A percentile compares a stretch with the other conserved stretches of the same genome.
Evolutionary conservation across 2,797 vertebrate species (phyloP).

Genomic region (Typhlichthys subterraneus): DNA sequence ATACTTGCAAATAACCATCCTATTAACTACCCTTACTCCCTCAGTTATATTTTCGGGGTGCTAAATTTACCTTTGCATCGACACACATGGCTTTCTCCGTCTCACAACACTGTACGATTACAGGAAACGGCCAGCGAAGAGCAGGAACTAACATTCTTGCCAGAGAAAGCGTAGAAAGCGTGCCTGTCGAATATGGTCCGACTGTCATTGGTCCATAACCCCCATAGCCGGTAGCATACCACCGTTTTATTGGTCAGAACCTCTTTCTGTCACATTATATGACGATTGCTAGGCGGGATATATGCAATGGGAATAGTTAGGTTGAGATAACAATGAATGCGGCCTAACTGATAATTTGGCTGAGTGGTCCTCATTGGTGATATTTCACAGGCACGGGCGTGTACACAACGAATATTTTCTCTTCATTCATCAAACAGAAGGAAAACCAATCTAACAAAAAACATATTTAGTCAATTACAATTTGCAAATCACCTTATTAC

Average conservation of each 20-base stretch:
- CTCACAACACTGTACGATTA: slow-evolving; percentile 87
- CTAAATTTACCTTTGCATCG: slow-evolving; percentile 85
- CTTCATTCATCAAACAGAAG: not conserved
- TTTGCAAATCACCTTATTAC: not conserved
- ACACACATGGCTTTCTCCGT: slow-evolving; percentile 89
- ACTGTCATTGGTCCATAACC: slow-evolving; percentile 59
- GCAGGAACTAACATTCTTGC: slow-evolving; percentile 85
- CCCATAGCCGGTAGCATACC: slow-evolving; percentile 49
- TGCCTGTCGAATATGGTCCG: slow-evolving; percentile 39
- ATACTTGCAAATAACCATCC: slow-evolving; percentile 64
- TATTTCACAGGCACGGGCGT: slow-evolving; percentile 35
- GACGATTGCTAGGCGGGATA: slow-evolving; percentile 67
- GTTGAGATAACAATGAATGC: slow-evolving; percentile 79
- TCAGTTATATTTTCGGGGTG: slow-evolving; percentile 73
- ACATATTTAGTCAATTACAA: not conserved
- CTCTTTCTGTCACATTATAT: slow-evolving; percentile 37
- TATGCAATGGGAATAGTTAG: slow-evolving; percentile 61
- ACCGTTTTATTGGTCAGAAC: slow-evolving; percentile 49
- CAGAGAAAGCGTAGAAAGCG: slow-evolving; percentile 65
- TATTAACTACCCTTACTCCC: slow-evolving; percentile 60
- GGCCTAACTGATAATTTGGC: slow-evolving; percentile 76
- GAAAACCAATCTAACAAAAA: too few relatives aligned
- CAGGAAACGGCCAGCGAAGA: slow-evolving; percentile 85
- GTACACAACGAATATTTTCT: not conserved
- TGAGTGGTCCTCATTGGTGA: slow-evolving; percentile 52